Evolutionary conservation across 2,113 vertebrate genomes (phyloP).

Genomic region (Pterocles orientalis): DNA sequence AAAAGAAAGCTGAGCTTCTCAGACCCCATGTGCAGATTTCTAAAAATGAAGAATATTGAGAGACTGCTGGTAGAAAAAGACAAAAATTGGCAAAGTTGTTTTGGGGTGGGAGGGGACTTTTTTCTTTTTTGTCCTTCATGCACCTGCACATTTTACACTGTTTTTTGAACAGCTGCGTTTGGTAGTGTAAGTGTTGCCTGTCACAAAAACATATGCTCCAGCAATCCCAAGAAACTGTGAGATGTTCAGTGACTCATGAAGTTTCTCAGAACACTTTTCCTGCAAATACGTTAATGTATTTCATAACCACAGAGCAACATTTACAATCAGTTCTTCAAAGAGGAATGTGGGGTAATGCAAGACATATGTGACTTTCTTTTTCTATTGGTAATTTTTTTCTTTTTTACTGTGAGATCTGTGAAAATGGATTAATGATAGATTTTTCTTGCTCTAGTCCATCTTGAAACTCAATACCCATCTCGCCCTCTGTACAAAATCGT

Average conservation of each 20-base stretch:
- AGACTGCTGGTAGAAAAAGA: background rate
- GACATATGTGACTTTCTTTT: background rate
- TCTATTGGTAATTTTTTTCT: background rate
- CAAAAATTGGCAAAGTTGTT: background rate
- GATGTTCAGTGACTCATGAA: background rate
- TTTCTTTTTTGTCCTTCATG: background rate
- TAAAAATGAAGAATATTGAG: background rate
- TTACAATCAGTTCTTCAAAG: background rate
- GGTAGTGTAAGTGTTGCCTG: background rate
- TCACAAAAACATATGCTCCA: background rate
- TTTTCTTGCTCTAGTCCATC: background rate
- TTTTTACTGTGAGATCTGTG: background rate
- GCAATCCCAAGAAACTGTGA: background rate
- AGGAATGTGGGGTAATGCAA: background rate
- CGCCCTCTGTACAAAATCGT: background rate
- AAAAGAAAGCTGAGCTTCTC: background rate
- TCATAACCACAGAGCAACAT: background rate
- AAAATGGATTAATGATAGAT: background rate
- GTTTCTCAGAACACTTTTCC: background rate
- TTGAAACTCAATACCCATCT: background rate
- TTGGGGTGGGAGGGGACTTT: rapidly evolving
- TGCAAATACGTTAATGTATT: background rate
- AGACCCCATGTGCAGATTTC: background rate
- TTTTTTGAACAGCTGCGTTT: background rate
- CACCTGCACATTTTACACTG: background rate